Evolutionary conservation across 2,797 vertebrate genomes (phyloP), one percentile per base, ranked within the genome.

Genomic region (Arctocebus calabarensis): DNA sequence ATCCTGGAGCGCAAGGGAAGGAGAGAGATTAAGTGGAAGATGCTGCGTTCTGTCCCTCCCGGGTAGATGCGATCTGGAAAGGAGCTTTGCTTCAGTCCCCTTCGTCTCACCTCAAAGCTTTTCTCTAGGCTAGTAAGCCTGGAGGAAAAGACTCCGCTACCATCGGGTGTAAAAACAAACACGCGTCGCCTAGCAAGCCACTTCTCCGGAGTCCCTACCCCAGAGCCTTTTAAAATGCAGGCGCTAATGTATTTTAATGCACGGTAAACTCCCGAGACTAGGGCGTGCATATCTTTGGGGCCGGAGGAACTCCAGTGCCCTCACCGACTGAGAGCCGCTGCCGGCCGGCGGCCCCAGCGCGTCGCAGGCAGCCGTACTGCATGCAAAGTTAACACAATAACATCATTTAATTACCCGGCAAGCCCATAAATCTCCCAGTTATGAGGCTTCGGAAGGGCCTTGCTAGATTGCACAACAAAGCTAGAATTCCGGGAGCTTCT

Each of bases 311-410:
- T 93, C 91, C 37, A 8, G 62, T n/a, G 79, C 90, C 90, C 68
- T 27, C 16, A 62, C 94, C 20, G 81, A 77, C 37, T 3, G 32
- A 9, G 55, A 96, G 84, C 94, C 57, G 79, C 66, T 27, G 85
- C 77, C 12, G 22, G 84, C 45, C 20, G 66, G 34, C 71, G 64
- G 91, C 83, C 90, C 84, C 55, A 52, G 52, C 37, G 90, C 68
- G 68, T 88, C 79, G n/a, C 78, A 43, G 64, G 94, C 94, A 45
- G 57, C 79, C 27, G 71, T 90, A 86, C 77, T 95, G 92, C 91
- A 93, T 81, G 96, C 96, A 96, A 96, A 97, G 77, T 97, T 98
- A 98, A 97, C 94, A 91, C 96, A 97, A 96, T 97, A 94, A 96
- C 91, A 96, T 96, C 97, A 93, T 95, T 97, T 97, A 96, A 97